These are phyloP conservation scores for Seira musarum DNA, from an alignment of 2,888 invertebrate species.

Conservation along the genomic window DNA sequence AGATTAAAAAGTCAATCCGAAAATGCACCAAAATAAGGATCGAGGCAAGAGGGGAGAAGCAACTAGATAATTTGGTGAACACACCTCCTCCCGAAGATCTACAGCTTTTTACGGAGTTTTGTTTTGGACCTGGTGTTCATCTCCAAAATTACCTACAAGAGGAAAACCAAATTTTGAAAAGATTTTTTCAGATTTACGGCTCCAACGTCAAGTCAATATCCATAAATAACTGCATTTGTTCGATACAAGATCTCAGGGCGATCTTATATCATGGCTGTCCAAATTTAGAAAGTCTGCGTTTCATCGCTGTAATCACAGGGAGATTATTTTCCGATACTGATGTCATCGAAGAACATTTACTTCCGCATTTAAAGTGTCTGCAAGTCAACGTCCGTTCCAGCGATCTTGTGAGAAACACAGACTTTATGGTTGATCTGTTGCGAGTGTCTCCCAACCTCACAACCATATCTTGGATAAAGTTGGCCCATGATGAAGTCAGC, in stretches of 20 bases:
- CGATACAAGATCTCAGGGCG: constrained; percentile 37
- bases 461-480: constrained; percentile 58
- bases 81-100: constrained; percentile 6
- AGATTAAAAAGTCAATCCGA: constrained; percentile 35
- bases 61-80: constrained; percentile 34
- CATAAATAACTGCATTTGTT: constrained; percentile 55
- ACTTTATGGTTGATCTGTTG: constrained; percentile 57
- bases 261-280: constrained; percentile 54
- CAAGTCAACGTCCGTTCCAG: constrained; percentile 54
- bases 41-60: constrained; percentile 16
- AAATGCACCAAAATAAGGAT: constrained; percentile 30
- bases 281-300: constrained; percentile 47
- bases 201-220: constrained; percentile 49
- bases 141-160: constrained; percentile 30
- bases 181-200: constrained; percentile 52
- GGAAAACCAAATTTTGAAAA: constrained; percentile 29
- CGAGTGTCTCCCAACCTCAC: constrained; percentile 53
- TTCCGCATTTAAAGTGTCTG: constrained; percentile 54
- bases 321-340: constrained; percentile 41
- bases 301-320: constrained; percentile 50
- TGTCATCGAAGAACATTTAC: not conserved
- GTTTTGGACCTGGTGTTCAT: constrained; percentile 45
- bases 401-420: constrained; percentile 56
- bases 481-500: constrained; percentile 50
- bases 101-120: constrained; percentile 26